Evolutionary conservation across 2,113 vertebrate genomes (phyloP).

Genomic region (Solea solea): DNA sequence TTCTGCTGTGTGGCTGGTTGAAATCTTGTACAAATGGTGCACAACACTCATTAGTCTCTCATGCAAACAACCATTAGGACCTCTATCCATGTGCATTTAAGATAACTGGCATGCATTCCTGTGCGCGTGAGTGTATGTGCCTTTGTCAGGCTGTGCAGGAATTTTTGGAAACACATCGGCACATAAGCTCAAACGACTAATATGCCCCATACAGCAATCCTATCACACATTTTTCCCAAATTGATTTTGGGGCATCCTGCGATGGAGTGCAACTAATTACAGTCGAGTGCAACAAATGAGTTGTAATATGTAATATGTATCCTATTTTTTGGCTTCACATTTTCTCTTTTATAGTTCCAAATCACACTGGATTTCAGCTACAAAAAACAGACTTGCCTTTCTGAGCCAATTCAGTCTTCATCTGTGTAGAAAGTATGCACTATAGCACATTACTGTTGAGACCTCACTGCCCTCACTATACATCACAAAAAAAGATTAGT

Average conservation of each 20-base stretch:
- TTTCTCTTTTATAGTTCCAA: too few relatives aligned
- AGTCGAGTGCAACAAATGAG: not conserved
- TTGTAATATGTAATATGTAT: too few relatives aligned
- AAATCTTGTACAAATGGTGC: not conserved
- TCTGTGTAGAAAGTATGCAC: too few relatives aligned
- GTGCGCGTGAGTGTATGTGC: not conserved
- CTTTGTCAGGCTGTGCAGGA: not conserved
- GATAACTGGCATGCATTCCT: not conserved
- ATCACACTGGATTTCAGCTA: too few relatives aligned
- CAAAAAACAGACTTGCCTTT: too few relatives aligned
- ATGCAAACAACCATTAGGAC: constrained; percentile 3
- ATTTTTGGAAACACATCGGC: not conserved
- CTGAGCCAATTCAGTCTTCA: too few relatives aligned
- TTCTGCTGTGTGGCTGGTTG: not conserved
- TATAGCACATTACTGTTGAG: too few relatives aligned
- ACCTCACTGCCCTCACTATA: too few relatives aligned
- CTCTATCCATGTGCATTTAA: not conserved
- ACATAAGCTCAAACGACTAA: too few relatives aligned
- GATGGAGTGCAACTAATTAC: not conserved
- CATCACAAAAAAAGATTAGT: too few relatives aligned
- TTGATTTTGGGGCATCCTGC: not conserved
- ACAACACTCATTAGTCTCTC: constrained; percentile 16
- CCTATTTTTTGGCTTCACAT: not conserved
- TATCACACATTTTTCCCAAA: not conserved
- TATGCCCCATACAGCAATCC: not conserved